phyloP scores from a whole-genome alignment of 2,888 invertebrate species.

The Zonitis immaculata region DNA sequence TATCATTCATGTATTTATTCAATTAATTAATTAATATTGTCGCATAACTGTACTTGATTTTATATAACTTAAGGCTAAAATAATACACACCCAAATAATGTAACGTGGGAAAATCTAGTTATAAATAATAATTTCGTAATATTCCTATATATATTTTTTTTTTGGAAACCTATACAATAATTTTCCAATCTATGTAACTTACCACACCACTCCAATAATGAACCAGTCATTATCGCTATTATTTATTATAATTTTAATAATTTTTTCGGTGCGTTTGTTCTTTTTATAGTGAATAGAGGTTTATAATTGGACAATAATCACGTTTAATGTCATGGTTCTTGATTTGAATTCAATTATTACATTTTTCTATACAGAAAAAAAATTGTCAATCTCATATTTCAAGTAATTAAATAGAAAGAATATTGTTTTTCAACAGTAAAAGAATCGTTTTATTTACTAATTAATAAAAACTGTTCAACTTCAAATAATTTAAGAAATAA shows the following conservation, averaged over 20 bases:
- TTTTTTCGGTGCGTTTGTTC: too few species aligned
- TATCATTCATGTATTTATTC: slow-evolving; percentile 1
- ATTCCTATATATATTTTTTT: not conserved
- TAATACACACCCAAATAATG: slow-evolving; percentile 31
- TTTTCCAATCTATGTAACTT: not conserved
- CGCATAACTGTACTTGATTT: slow-evolving; percentile 37
- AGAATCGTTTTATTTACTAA: not conserved
- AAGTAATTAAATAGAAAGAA: not conserved
- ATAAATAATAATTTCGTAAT: slow-evolving; percentile 8
- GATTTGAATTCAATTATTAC: too few species aligned
- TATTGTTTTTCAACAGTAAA: not conserved
- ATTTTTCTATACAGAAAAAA: too few species aligned
- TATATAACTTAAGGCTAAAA: slow-evolving; percentile 30
- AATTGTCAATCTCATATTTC: too few species aligned
- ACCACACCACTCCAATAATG: too few species aligned
- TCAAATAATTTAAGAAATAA: not conserved
- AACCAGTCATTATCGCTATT: too few species aligned
- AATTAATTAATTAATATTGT: slow-evolving; percentile 29
- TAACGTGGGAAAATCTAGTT: slow-evolving; percentile 16
- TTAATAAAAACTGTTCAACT: not conserved
- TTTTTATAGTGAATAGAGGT: too few species aligned
- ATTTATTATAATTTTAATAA: too few species aligned
- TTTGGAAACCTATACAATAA: not conserved
- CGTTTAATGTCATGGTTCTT: too few species aligned
- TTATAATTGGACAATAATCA: too few species aligned